Percentiles rank a stretch among this genome's conserved stretches.
Evolutionary conservation across 1,140 invertebrate species (phyloP).

Genomic region (Drosophila guanche): DNA sequence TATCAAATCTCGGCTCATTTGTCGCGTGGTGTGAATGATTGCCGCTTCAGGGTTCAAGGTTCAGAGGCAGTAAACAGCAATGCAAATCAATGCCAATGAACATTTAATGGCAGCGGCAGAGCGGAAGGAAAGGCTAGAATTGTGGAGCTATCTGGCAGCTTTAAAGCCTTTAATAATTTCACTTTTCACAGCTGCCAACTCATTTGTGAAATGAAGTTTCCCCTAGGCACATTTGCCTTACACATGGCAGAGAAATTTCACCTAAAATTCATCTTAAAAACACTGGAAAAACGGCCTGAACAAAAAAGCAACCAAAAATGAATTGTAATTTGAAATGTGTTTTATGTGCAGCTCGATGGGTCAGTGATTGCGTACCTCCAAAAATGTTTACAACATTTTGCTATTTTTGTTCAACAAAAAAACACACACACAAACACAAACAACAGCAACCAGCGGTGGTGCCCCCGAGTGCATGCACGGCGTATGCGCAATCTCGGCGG

Average conservation of each 20-base stretch:
- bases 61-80: slow-evolving; percentile 37
- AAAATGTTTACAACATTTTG: slow-evolving; percentile 63
- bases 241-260: slow-evolving; percentile 38
- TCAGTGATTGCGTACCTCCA: slow-evolving; percentile 36
- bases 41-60: slow-evolving; percentile 51
- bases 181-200: slow-evolving; percentile 30
- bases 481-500: slow-evolving; percentile 55
- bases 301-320: slow-evolving; percentile 44
- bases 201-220: slow-evolving; percentile 36
- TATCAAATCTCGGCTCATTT: slow-evolving; percentile 55
- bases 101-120: neutral
- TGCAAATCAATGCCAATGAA: slow-evolving; percentile 19
- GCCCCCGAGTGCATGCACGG: slow-evolving; percentile 32
- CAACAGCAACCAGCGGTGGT: slow-evolving; percentile 1
- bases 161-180: no score
- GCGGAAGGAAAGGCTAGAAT: no score
- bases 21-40: slow-evolving; percentile 56
- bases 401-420: slow-evolving; percentile 62
- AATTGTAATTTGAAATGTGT: slow-evolving; percentile 64
- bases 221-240: slow-evolving; percentile 12
- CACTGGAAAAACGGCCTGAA: slow-evolving; percentile 60
- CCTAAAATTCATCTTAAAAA: slow-evolving; percentile 64
- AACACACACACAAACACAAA: slow-evolving; percentile 6
- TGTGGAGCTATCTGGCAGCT: no score
- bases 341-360: slow-evolving; percentile 34